Base-by-base conservation (phyloP, 1,140 invertebrate species). In the Theocolax elegans region DNA sequence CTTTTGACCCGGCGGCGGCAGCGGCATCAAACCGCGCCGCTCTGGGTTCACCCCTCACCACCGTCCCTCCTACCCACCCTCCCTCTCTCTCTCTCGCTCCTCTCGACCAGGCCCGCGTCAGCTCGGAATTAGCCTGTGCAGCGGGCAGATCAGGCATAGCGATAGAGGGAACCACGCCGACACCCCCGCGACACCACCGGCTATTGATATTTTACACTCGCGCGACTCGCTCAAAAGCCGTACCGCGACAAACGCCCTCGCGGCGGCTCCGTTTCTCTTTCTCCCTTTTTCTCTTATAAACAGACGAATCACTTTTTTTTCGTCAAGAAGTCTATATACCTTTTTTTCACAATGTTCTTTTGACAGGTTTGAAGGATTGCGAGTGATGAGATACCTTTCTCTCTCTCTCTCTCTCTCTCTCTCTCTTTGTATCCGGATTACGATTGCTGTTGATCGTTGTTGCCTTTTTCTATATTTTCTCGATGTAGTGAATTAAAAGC, bases 11-110 rank as follows among this genome's bases (percentile, higher is more conserved):
- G 44, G 25, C 65, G 48, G 3, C 12, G 8, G 19, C 35, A n/a
- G n/a, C n/a, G n/a, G n/a, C n/a, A n/a, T 19, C 12, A 3, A 27
- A 44, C 44, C 58, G 21, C 19, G 23, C 17, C 15, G 42, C 12
- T 13, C n/a, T n/a, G n/a, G n/a, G n/a, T 46, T 46, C 42, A 23
- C 48, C 75, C 49, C 59, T 59, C 71, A 71, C 74, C 71, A 71
- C 74, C 75, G 74, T 80, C 76, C 79, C 31, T 35, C 31, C 10
- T 35, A 35, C 4, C 31, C 31, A 35, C 31, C 4, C 4, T 6
- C 4, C 31, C 19, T 4, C 9, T 23, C 3, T 38, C 10, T 35
- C 35, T 40, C 19, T 35, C 6, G 15, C 12, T 19, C 29, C 35
- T 40, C 17, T 7, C 7, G 21, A n/a, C 40, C 7, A 2, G 19